Conservation (phyloP, 2,888 invertebrate genomes). For the Erebia palarica region DNA sequence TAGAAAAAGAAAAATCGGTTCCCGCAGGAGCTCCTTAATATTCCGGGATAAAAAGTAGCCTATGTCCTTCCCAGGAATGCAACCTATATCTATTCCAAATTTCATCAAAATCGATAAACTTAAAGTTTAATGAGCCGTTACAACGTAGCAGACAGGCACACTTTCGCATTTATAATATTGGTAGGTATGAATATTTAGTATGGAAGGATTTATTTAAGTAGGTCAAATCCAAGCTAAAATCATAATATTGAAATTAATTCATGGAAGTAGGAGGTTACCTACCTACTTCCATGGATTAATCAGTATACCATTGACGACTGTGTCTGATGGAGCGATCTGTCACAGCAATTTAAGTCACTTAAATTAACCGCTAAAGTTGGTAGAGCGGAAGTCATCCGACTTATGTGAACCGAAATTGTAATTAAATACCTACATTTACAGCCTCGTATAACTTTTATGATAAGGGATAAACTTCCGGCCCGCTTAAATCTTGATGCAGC, state of each 20-base stretch:
- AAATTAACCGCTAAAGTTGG: conserved; percentile 37
- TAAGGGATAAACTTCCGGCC: conserved; percentile 35
- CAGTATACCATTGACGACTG: conserved; percentile 24
- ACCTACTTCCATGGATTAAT: neutral
- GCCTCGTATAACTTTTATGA: conserved; percentile 43
- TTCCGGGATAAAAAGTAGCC: too few relatives aligned
- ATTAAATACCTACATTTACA: conserved; percentile 42
- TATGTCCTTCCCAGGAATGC: too few relatives aligned
- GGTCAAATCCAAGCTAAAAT: neutral
- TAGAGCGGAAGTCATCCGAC: conserved; percentile 31
- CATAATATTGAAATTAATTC: conserved; percentile 1
- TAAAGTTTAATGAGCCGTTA: too few relatives aligned
- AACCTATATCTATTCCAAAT: too few relatives aligned
- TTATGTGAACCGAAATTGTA: conserved; percentile 38
- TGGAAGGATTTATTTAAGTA: too few relatives aligned
- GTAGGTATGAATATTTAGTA: too few relatives aligned
- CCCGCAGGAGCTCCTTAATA: too few relatives aligned
- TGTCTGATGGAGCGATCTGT: conserved; percentile 31
- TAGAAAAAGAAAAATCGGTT: too few relatives aligned
- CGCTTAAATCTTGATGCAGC: conserved; percentile 22
- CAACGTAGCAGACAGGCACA: too few relatives aligned
- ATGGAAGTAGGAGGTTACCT: too few relatives aligned
- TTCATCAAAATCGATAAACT: too few relatives aligned
- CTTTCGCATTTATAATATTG: too few relatives aligned
- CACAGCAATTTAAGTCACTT: conserved; percentile 33